Evolutionary conservation across 2,113 vertebrate species (phyloP).

Genomic region (Notiomystis cincta): DNA sequence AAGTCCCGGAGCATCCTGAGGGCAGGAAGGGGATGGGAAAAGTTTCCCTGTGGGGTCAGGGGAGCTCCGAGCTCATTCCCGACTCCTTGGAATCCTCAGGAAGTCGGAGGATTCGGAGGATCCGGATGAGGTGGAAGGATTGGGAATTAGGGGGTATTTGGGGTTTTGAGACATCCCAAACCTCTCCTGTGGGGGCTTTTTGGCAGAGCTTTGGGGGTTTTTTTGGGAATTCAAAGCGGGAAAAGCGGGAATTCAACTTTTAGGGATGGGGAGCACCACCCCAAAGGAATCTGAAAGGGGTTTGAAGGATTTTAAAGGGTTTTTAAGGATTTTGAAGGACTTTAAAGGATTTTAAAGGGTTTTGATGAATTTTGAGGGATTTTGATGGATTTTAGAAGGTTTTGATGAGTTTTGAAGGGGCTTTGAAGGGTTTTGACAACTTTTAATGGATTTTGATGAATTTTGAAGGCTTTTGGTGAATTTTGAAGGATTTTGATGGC

Average conservation of each 20-base stretch:
- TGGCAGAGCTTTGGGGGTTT: not conserved
- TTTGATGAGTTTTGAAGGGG: not conserved
- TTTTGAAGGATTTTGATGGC: accelerated
- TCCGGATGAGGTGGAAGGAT: too few species aligned
- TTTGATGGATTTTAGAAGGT: not conserved
- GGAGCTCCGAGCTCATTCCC: not conserved
- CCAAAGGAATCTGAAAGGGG: too few species aligned
- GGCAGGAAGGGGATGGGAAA: not conserved
- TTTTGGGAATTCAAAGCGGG: not conserved
- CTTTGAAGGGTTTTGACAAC: not conserved
- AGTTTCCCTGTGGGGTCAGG: not conserved
- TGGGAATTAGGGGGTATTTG: not conserved
- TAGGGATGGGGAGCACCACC: not conserved
- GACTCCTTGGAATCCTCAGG: too few species aligned
- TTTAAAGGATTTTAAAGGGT: too few species aligned
- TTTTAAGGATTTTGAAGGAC: not conserved
- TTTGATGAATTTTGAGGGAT: too few species aligned
- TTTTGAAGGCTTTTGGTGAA: too few species aligned
- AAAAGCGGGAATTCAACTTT: not conserved
- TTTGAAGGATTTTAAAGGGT: not conserved
- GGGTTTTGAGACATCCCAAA: not conserved
- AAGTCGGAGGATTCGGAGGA: too few species aligned
- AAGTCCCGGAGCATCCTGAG: not conserved
- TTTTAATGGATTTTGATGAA: accelerated
- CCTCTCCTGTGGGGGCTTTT: too few species aligned